phyloP scores from a whole-genome alignment of 2,888 invertebrate species.

The Caenorhabditis uteleia region DNA sequence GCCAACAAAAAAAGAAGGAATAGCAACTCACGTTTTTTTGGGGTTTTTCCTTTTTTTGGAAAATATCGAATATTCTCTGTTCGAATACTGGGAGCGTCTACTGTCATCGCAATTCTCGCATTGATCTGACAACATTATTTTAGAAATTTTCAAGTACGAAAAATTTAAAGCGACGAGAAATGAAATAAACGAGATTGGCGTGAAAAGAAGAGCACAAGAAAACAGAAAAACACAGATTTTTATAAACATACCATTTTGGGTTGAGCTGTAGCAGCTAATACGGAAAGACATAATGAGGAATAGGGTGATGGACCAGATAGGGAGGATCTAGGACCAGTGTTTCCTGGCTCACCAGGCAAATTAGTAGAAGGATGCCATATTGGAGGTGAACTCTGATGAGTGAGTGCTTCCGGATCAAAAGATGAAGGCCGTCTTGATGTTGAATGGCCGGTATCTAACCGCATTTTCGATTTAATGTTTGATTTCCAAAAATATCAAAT shows the following conservation, averaged over 20 bases:
- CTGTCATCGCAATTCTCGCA: constrained; percentile 55
- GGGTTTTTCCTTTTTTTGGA: constrained; percentile 56
- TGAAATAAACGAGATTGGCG: constrained; percentile 2
- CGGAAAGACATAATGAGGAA: constrained; percentile 36
- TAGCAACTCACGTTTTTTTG: constrained; percentile 47
- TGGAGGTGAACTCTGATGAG: constrained; percentile 33
- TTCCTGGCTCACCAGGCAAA: constrained; percentile 23
- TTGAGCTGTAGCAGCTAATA: constrained; percentile 31
- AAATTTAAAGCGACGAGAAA: constrained; percentile 13
- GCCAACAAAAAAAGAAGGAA: background rate
- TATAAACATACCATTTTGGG: constrained; percentile 33
- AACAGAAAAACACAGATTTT: background rate
- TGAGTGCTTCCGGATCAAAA: constrained; percentile 26
- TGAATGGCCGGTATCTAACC: too few relatives aligned
- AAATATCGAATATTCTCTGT: constrained; percentile 64
- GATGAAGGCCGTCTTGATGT: constrained; percentile 21
- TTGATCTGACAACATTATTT: constrained; percentile 33
- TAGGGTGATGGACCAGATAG: constrained; percentile 33
- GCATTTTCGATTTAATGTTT: too few relatives aligned
- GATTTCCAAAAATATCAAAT: too few relatives aligned
- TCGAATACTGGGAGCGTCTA: constrained; percentile 59
- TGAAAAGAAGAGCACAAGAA: constrained; percentile 8
- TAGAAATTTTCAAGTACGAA: constrained; percentile 1
- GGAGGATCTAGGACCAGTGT: constrained; percentile 17
- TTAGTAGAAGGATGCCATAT: constrained; percentile 18